These are phyloP conservation scores for Xiphophorus hellerii DNA, from an alignment of 2,113 vertebrate genomes.

Conservation along the genomic window DNA sequence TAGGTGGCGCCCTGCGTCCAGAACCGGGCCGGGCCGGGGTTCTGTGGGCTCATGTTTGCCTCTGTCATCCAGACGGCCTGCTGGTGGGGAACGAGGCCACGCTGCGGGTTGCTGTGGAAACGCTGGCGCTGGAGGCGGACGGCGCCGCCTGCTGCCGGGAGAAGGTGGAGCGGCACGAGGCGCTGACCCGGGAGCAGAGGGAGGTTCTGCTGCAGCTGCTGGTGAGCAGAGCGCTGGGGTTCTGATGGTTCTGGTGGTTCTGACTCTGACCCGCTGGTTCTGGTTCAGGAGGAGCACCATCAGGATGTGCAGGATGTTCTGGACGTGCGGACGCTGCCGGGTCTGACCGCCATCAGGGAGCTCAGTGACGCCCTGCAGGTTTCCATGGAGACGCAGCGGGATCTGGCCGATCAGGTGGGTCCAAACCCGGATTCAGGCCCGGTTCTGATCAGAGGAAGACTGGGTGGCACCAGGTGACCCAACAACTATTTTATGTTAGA, in stretches of 20 bases:
- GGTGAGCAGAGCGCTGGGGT: slow-evolving; percentile 75
- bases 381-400: slow-evolving; percentile 78
- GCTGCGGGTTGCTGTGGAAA: slow-evolving; percentile 74
- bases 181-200: slow-evolving; percentile 78
- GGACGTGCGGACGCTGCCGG: slow-evolving; percentile 73
- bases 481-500: too few species aligned
- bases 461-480: too few species aligned
- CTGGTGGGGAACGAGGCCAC: slow-evolving; percentile 79
- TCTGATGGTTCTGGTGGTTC: too few species aligned
- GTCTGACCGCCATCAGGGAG: slow-evolving; percentile 78
- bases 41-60: not conserved
- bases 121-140: slow-evolving; percentile 79
- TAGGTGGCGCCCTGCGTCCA: slow-evolving; percentile 62
- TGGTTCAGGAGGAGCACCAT: slow-evolving; percentile 82
- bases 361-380: slow-evolving; percentile 79
- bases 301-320: slow-evolving; percentile 81
- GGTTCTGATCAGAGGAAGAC: too few species aligned
- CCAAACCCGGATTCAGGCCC: not conserved
- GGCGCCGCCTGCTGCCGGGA: slow-evolving; percentile 78
- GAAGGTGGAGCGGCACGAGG: slow-evolving; percentile 79
- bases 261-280: too few species aligned
- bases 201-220: slow-evolving; percentile 81
- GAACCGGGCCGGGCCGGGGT: not conserved
- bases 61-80: slow-evolving; percentile 74
- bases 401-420: slow-evolving; percentile 81